Evolutionary conservation across 2,113 vertebrate genomes (phyloP), one percentile per base, ranked within the genome.

Genomic region (Antechinus stuartii): DNA sequence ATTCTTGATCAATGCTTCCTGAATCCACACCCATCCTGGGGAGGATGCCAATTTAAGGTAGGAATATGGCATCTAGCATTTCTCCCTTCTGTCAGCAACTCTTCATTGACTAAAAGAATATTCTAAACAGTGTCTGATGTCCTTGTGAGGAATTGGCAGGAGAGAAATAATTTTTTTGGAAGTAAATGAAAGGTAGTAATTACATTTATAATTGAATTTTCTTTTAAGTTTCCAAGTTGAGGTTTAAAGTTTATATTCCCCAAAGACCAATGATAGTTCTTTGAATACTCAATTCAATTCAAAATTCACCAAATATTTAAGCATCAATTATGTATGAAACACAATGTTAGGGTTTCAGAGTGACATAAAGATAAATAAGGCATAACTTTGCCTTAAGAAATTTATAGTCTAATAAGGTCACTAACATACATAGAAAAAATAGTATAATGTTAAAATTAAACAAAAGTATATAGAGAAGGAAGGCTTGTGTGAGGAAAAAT

Each of bases 191-290:
- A 96, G 42, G 55, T 42, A 25, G 10, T 4, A 90, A 8, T 84
- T 97, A 94, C n/a, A 76, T 49, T 52, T 4, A 95, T 2, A 16
- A 91, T 93, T 92, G 25, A 10, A 92, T 96, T 95, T 92, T 90
- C 93, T 56, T 56, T 23, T 2, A 89, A 84, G 12, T 84, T 95
- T 93, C 11, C 25, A 47, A 19, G 76, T 94, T 92, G 68, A 25
- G 0, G 11, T 89, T 94, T 54, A 68, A 49, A 35, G 91, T 6
- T 57, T 42, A 84, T 42, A 84, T 84, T 84, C 68, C 35, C 35
- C 7, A 84, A 84, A 84, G n/a, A 42, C 6, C 35, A 42, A 84
- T 7, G 19, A 42, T 84, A 84, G n/a, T 42, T 84, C n/a, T 84
- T 84, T 84, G 68, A 42, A 84, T 42, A 84, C 42, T 84, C n/a